These are phyloP conservation scores for Petaurus breviceps DNA, from an alignment of 2,113 vertebrate genomes.

Conservation along the genomic window DNA sequence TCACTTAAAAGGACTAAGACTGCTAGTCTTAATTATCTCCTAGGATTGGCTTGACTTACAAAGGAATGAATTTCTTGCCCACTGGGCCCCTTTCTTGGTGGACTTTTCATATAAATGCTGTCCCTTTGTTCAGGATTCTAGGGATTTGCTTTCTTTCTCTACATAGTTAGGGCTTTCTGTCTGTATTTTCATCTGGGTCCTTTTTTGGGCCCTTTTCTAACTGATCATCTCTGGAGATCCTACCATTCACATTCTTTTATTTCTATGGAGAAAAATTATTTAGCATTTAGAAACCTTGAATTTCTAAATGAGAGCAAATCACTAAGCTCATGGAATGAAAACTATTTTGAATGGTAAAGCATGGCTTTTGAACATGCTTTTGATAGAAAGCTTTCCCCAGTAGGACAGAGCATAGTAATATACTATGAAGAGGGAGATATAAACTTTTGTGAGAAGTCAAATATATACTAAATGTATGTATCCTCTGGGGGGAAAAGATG, in stretches of 20 bases:
- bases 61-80: not conserved
- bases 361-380: slow-evolving; percentile 47
- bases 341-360: slow-evolving; percentile 43
- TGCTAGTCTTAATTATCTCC: not conserved
- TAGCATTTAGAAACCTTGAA: slow-evolving; percentile 36
- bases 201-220: not conserved
- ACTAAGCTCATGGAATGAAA: slow-evolving; percentile 37
- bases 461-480: slow-evolving; percentile 46
- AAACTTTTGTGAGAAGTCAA: slow-evolving; percentile 67
- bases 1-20: not conserved
- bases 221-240: not conserved
- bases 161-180: not conserved
- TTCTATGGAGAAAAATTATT: not conserved
- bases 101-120: not conserved
- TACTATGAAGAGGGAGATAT: slow-evolving; percentile 51
- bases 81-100: not conserved
- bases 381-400: slow-evolving; percentile 38
- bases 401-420: slow-evolving; percentile 5
- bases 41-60: not conserved
- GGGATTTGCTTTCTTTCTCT: not conserved
- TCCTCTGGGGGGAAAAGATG: slow-evolving; percentile 36
- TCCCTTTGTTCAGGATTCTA: not conserved
- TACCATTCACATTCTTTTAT: not conserved
- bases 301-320: slow-evolving; percentile 40
- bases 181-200: not conserved